Evolutionary conservation across 2,797 vertebrate genomes (phyloP).

Genomic region (Buceros bicornis): DNA sequence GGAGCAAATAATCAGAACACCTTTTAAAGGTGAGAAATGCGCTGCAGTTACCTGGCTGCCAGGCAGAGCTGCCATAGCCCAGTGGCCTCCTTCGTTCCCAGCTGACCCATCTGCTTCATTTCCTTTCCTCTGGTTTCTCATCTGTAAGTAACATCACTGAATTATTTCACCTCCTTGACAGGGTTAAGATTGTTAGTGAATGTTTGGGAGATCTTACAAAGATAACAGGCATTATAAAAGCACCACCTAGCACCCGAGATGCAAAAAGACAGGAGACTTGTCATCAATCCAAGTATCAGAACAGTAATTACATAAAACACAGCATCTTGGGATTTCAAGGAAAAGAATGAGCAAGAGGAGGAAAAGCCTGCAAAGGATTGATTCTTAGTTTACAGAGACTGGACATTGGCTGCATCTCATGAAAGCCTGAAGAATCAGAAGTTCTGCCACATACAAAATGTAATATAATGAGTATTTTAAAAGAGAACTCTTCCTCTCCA

Average conservation of each 20-base stretch:
- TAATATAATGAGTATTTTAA: slow-evolving; percentile 39
- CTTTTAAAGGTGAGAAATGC: not conserved
- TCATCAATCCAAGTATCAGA: not conserved
- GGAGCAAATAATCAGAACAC: not conserved
- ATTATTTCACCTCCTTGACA: not conserved
- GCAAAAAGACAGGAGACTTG: not conserved
- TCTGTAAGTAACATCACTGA: not conserved
- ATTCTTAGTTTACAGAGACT: not conserved
- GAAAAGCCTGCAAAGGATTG: not conserved
- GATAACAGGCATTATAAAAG: not conserved
- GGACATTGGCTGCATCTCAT: not conserved
- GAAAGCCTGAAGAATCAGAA: slow-evolving; percentile 9
- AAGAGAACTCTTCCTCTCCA: slow-evolving; percentile 25
- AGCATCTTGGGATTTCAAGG: not conserved
- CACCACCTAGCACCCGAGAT: not conserved
- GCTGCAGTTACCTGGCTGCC: not conserved
- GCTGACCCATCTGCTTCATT: not conserved
- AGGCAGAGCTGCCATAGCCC: not conserved
- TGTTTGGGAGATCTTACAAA: not conserved
- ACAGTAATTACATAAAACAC: not conserved
- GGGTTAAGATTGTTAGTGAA: not conserved
- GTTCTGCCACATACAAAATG: slow-evolving; percentile 27
- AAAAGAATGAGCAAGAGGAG: not conserved
- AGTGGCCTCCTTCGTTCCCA: not conserved
- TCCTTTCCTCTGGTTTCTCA: not conserved